Conservation (phyloP, 1,140 invertebrate species). For the Conopomorpha cramerella region DNA sequence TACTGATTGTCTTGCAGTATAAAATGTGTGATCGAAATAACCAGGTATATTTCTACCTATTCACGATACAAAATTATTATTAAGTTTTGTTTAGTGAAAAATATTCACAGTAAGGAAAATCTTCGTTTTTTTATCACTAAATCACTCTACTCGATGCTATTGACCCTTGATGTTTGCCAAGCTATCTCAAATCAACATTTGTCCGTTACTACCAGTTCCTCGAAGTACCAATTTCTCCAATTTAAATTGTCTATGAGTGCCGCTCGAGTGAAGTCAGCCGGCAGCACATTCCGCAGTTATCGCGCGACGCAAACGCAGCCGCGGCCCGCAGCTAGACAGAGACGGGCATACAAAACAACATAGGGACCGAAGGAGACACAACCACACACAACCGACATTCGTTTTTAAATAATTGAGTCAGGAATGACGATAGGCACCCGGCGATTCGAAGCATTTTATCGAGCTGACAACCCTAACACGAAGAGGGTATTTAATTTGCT, state of each 20-base stretch:
- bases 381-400: constrained; percentile 25
- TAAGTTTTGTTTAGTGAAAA: no score
- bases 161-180: no score
- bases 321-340: constrained; percentile 18
- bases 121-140: constrained; percentile 19
- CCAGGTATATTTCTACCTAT: no score
- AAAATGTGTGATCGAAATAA: no score
- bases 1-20: no score
- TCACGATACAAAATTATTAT: no score
- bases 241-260: constrained; percentile 58
- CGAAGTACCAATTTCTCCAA: constrained; percentile 52
- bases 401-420: constrained; percentile 55
- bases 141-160: no score
- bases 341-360: constrained; percentile 25
- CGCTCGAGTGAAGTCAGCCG: constrained; percentile 55
- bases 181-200: constrained; percentile 29
- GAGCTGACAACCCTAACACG: constrained; percentile 41
- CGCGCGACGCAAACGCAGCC: constrained; percentile 38
- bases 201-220: constrained; percentile 42
- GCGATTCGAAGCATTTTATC: constrained; percentile 51
- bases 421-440: constrained; percentile 52
- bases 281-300: constrained; percentile 51
- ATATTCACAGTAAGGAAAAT: no score
- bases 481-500: constrained; percentile 48
- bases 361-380: constrained; percentile 33